Evolutionary conservation across 64 coral and sea anemone species (phyloP).

Genomic region (Montipora efflorescens): DNA sequence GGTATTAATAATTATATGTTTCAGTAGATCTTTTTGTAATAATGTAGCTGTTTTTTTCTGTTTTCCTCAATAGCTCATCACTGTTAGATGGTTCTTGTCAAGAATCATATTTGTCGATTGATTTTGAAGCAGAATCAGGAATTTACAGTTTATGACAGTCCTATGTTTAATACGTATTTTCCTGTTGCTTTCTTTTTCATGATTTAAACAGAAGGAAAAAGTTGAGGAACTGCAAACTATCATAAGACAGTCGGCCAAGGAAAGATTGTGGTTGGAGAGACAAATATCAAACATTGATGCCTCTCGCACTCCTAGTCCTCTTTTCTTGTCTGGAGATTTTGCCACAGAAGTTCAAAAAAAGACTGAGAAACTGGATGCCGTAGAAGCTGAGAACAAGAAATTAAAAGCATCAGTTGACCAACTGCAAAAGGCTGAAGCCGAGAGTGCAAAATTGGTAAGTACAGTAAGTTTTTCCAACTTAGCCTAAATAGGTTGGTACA

Average conservation of each 20-base stretch:
- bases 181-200: background rate
- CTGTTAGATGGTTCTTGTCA: too few species aligned
- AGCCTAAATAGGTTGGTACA: too few species aligned
- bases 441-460: slow-evolving; percentile 73
- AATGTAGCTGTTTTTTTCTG: too few species aligned
- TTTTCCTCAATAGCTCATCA: too few species aligned
- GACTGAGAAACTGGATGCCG: slow-evolving; percentile 3
- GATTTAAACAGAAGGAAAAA: slow-evolving; percentile 74
- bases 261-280: slow-evolving; percentile 84
- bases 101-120: too few species aligned
- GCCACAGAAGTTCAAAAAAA: slow-evolving; percentile 46
- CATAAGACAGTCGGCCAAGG: slow-evolving; percentile 82
- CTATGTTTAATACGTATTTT: too few species aligned
- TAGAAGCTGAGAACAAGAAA: slow-evolving; percentile 71
- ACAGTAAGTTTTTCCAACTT: too few species aligned
- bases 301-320: slow-evolving; percentile 54
- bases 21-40: too few species aligned
- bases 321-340: slow-evolving; percentile 8
- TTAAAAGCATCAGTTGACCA: slow-evolving; percentile 72
- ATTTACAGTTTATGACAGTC: too few species aligned
- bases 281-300: slow-evolving; percentile 69
- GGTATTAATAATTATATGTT: too few species aligned
- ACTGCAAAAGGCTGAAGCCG: slow-evolving; percentile 62
- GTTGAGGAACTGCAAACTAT: slow-evolving; percentile 86
- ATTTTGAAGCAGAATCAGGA: too few species aligned